Conservation (phyloP, 2,113 vertebrate species). For the Melanotaenia duboulayi region DNA sequence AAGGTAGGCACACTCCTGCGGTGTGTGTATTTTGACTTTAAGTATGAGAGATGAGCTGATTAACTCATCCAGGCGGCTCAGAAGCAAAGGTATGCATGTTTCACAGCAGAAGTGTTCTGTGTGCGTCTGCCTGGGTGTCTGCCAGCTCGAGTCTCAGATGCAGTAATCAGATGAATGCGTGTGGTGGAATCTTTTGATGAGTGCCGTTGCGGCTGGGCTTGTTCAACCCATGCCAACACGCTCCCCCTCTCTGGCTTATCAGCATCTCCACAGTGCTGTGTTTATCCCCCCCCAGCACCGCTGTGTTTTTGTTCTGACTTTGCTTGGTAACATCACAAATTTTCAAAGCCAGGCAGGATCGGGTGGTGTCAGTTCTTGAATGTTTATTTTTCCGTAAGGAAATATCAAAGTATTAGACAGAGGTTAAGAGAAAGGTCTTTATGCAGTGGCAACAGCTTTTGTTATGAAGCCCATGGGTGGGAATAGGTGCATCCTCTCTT, state of each 20-base stretch:
- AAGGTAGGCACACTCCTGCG: conserved; percentile 82
- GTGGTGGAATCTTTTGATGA: conserved; percentile 35
- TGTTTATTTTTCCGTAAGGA: conserved; percentile 56
- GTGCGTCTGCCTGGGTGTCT: not conserved
- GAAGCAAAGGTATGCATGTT: conserved; percentile 16
- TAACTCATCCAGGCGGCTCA: conserved; percentile 9
- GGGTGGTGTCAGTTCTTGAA: conserved; percentile 7
- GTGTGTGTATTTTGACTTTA: conserved; percentile 36
- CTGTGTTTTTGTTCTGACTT: conserved; percentile 11
- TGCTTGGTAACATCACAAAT: not conserved
- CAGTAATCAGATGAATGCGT: conserved; percentile 45
- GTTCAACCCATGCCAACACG: conserved; percentile 20
- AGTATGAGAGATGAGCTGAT: conserved; percentile 31
- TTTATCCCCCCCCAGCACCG: not conserved
- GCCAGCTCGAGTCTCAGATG: conserved; percentile 9
- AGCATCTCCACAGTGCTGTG: conserved; percentile 1
- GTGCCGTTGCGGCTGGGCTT: conserved; percentile 40
- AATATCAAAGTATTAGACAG: conserved; percentile 3
- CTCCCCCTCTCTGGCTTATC: conserved; percentile 26
- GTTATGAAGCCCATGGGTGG: conserved; percentile 34
- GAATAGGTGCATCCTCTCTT: conserved; percentile 26
- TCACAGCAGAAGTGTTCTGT: conserved; percentile 6
- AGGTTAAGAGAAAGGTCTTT: conserved; percentile 20
- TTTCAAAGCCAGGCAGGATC: conserved; percentile 24
- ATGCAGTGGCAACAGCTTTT: conserved; percentile 51